phyloP scores from a whole-genome alignment of 2,113 vertebrate genomes.

The Brienomyrus brachyistius region DNA sequence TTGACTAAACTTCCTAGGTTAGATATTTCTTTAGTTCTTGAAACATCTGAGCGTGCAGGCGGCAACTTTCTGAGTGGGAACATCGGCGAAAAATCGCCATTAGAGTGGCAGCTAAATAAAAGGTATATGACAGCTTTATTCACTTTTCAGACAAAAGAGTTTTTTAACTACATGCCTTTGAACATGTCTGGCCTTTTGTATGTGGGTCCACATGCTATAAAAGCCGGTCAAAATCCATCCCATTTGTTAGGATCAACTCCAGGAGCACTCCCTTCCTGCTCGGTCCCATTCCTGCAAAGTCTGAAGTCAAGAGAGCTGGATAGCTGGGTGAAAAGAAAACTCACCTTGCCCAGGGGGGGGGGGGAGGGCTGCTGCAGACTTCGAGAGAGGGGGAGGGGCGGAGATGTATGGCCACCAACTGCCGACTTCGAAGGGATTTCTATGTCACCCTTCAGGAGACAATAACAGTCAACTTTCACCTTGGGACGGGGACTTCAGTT shows the following conservation, averaged over 20 bases:
- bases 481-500: constrained; percentile 41
- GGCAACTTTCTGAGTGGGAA: not conserved
- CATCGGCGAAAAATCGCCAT: not conserved
- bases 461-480: constrained; percentile 57
- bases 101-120: not conserved
- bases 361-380: constrained; percentile 26
- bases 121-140: not conserved
- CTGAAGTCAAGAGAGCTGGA: constrained; percentile 5
- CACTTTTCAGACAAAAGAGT: not conserved
- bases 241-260: not conserved
- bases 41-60: not conserved
- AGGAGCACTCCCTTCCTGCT: not conserved
- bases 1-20: not conserved
- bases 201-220: not conserved
- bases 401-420: constrained; percentile 41
- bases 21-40: not conserved
- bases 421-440: constrained; percentile 51
- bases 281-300: not conserved
- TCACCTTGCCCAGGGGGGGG: constrained; percentile 46
- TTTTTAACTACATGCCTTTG: not conserved
- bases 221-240: not conserved
- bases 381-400: constrained; percentile 31
- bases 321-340: constrained; percentile 44
- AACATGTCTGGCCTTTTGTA: not conserved
- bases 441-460: constrained; percentile 60